Conservation (phyloP, 1,140 invertebrate species). For the Drosophila nigromelanica region DNA sequence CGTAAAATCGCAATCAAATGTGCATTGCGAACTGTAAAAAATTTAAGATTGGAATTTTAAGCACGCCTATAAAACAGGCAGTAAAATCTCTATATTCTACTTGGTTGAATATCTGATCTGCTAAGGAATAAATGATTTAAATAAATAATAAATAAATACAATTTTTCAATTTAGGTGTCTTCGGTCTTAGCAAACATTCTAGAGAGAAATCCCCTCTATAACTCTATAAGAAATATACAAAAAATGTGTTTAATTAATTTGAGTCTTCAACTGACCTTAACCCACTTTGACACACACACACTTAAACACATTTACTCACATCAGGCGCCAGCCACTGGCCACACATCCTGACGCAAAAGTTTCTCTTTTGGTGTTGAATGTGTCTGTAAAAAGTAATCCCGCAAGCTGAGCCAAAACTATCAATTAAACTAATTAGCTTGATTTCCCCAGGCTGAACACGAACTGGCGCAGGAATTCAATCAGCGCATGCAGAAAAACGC, state of each 20-base stretch:
- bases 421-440: slow-evolving; percentile 80
- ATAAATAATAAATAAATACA: too few relatives aligned
- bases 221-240: too few relatives aligned
- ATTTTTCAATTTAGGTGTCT: too few relatives aligned
- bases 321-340: neutral
- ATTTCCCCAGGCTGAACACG: slow-evolving; percentile 57
- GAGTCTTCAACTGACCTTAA: neutral
- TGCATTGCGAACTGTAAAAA: neutral
- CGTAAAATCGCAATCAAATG: slow-evolving; percentile 46
- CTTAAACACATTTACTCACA: neutral
- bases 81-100: neutral
- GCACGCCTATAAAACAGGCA: neutral
- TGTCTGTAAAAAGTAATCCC: slow-evolving; percentile 9
- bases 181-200: too few relatives aligned
- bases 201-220: too few relatives aligned
- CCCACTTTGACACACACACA: slow-evolving; percentile 11
- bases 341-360: slow-evolving; percentile 24
- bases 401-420: slow-evolving; percentile 57
- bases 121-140: too few relatives aligned
- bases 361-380: neutral
- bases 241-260: neutral
- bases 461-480: slow-evolving; percentile 69
- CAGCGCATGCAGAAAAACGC: slow-evolving; percentile 75
- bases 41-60: slow-evolving; percentile 6
- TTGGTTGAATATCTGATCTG: neutral